Base-by-base conservation (phyloP, 2,888 invertebrate genomes). In the Ametastegia equiseti region DNA sequence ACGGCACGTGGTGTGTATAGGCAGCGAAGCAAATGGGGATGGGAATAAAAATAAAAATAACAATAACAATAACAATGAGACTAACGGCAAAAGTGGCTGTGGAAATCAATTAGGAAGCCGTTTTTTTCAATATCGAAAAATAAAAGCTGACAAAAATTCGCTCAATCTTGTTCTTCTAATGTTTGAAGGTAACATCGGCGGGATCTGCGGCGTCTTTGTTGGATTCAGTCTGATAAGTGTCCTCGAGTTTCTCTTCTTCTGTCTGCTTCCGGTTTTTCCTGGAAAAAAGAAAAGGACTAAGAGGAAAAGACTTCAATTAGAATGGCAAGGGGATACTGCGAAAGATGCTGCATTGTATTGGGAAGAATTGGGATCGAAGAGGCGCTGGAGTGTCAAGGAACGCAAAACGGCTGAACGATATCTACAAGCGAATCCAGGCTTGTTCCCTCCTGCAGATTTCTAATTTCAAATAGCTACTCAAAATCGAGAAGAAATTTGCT, bases 171-270 rank as follows among this genome's bases (percentile, higher is more conserved):
- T 39, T 7, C n/a, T 69, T 69, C 1, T 45, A 11, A 69, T 69
- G 23, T 84, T 92, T 92, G 54, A 92, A 95, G 95, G 95, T 91
- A 94, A 93, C 86, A 92, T 95, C 86, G 95, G 95, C 54, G 95
- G 95, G 81, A 93, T 94, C 84, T 93, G 94, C 82, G 94, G 95
- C 50, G 92, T 95, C 84, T 92, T 95, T 81, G 92, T 95, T 81
- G 95, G 95, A 81, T 93, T 95, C 87, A 95, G 95, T 80, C 89
- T 94, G 78, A 93, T 94, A 86, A 94, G 93, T 86, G 87, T 93
- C 54, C 91, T 94, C 27, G 95, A 95, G 92, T 87, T 95, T 13
- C 42, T 94, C 71, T 95, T 94, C 91, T 95, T 94, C 88, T 87
- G 93, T 13, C 6, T 73, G 9, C 47, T 47, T n/a, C 50, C 73